Percentiles rank a stretch among this genome's conserved stretches.
Conservation (phyloP, 2,113 vertebrate species). For the Sylvilagus bachmani region DNA sequence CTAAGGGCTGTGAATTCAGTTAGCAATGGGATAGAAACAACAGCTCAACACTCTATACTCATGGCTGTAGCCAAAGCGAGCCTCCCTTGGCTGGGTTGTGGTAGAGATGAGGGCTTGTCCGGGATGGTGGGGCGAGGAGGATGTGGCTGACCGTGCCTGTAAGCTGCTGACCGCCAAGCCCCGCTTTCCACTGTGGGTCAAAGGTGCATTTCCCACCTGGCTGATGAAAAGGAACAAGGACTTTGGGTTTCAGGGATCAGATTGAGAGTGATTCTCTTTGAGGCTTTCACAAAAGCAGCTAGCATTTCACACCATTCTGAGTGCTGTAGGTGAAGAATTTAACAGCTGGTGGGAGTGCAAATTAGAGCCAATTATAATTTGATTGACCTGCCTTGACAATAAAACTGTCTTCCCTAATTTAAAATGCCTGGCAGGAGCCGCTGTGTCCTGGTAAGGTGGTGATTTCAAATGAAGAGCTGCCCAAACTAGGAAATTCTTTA, state of each 20-base stretch:
- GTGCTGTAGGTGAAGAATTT: conserved; percentile 81
- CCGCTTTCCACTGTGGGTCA: conserved; percentile 2
- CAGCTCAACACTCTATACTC: too few relatives aligned
- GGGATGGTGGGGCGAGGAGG: conserved; percentile 48
- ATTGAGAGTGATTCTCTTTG: conserved; percentile 75
- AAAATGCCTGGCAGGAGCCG: conserved; percentile 81
- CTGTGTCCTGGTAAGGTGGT: conserved; percentile 67
- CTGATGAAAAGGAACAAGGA: conserved; percentile 61
- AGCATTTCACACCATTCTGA: conserved; percentile 81
- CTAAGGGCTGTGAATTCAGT: background rate
- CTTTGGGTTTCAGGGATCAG: conserved; percentile 68
- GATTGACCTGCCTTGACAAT: conserved; percentile 85
- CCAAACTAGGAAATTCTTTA: conserved; percentile 75
- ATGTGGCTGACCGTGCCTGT: background rate
- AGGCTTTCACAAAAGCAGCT: conserved; percentile 76
- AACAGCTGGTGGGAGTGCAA: conserved; percentile 84
- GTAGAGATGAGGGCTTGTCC: conserved; percentile 54
- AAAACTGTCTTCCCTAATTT: conserved; percentile 81
- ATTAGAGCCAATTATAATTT: conserved; percentile 87
- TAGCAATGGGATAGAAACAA: background rate
- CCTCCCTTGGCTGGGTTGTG: background rate
- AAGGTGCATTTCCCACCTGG: conserved; percentile 58
- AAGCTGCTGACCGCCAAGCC: background rate
- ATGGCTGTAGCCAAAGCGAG: background rate
- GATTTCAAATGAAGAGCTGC: conserved; percentile 71